Percentiles rank a stretch among this genome's conserved stretches.
Conservation (phyloP, 2,888 invertebrate genomes). For the Pogonocherus hispidulus region DNA sequence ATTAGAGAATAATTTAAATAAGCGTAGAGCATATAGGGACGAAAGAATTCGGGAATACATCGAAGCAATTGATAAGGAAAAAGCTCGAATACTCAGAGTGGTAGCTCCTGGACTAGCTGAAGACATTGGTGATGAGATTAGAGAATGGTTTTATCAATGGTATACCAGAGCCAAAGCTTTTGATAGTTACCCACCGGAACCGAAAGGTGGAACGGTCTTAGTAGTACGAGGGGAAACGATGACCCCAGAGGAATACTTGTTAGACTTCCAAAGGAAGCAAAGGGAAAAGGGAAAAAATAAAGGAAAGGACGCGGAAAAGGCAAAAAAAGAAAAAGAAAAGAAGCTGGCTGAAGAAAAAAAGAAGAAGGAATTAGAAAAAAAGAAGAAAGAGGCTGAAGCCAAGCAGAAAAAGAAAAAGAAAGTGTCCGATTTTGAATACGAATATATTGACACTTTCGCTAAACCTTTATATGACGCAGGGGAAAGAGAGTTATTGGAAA, state of each 20-base stretch:
- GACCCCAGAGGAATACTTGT: conserved; percentile 74
- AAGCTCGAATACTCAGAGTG: conserved; percentile 69
- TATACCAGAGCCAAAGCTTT: conserved; percentile 73
- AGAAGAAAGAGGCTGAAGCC: conserved; percentile 67
- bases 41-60: conserved; percentile 69
- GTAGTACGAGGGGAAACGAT: conserved; percentile 74
- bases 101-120: conserved; percentile 77
- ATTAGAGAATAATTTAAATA: conserved; percentile 69
- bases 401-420: conserved; percentile 56
- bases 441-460: conserved; percentile 62
- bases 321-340: conserved; percentile 53
- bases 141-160: conserved; percentile 82
- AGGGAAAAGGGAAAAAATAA: conserved; percentile 58
- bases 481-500: conserved; percentile 68
- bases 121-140: conserved; percentile 81
- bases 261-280: conserved; percentile 61
- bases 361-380: conserved; percentile 60
- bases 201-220: conserved; percentile 78
- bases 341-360: conserved; percentile 54
- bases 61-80: conserved; percentile 69
- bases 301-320: conserved; percentile 50
- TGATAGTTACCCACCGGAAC: conserved; percentile 80
- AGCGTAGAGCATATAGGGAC: conserved; percentile 69
- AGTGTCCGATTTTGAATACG: conserved; percentile 55
- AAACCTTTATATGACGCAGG: conserved; percentile 66